Evolutionary conservation across 2,888 invertebrate species (phyloP).

Genomic region (Diachrysia chrysitis): DNA sequence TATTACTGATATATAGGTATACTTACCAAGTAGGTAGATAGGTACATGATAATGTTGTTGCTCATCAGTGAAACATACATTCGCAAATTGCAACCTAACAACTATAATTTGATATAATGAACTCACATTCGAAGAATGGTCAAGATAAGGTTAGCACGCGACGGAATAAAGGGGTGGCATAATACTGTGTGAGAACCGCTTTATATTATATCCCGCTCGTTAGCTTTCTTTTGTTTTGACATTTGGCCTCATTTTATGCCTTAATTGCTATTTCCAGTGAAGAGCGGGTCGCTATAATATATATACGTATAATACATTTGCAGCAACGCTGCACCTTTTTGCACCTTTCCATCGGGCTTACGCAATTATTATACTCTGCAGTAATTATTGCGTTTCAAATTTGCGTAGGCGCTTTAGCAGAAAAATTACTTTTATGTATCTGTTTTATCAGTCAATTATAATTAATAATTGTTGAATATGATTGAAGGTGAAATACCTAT

Average conservation of each 20-base stretch:
- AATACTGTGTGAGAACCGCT: constrained; percentile 61
- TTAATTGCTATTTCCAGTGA: constrained; percentile 48
- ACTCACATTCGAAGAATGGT: constrained; percentile 68
- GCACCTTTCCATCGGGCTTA: constrained; percentile 29
- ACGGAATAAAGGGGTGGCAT: constrained; percentile 60
- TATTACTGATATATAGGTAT: too few species aligned
- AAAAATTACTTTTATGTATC: constrained; percentile 13
- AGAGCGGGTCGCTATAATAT: constrained; percentile 13
- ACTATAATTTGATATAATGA: constrained; percentile 81
- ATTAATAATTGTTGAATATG: too few species aligned
- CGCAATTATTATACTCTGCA: constrained; percentile 42
- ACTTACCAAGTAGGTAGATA: too few species aligned
- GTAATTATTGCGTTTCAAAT: constrained; percentile 55
- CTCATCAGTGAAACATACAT: constrained; percentile 75
- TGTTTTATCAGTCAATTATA: not conserved
- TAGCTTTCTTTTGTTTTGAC: constrained; percentile 58
- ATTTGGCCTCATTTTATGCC: constrained; percentile 60
- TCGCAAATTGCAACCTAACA: constrained; percentile 76
- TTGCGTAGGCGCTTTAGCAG: constrained; percentile 57
- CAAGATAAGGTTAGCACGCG: constrained; percentile 72
- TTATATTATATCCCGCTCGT: constrained; percentile 47
- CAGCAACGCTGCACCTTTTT: constrained; percentile 16
- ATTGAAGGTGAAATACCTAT: too few species aligned
- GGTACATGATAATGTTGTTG: constrained; percentile 62
- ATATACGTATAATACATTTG: too few species aligned